Base-by-base conservation (phyloP, 1,140 invertebrate genomes). In the Drosophila obscura region DNA sequence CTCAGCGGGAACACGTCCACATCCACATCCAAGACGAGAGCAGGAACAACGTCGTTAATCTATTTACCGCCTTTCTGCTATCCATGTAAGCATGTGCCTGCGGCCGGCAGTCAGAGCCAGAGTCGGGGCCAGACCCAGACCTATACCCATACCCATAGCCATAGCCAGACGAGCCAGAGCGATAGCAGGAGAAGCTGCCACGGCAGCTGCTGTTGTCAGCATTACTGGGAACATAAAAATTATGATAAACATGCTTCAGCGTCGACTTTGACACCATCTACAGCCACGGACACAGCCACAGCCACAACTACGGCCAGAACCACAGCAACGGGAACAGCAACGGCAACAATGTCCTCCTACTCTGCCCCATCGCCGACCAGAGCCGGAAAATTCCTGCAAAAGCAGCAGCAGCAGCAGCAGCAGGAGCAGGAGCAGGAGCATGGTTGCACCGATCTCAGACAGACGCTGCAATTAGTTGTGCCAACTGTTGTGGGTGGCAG, bases 11-110 rank as follows among this genome's bases (percentile, higher is more conserved):
- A 65, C 62, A 46, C 63, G 67, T 62, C 68, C 61, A 58, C 48
- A 59, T 49, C 65, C 66, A 73, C 77, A 73, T 80, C 73, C 57
- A 85, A 78, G 81, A 77, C 81, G 82, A 85, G 82, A 78, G 66
- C 79, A 72, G 81, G 80, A 75, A 84, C 77, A 78, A 87, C 89
- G 81, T 90, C 90, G 80, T 90, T 91, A 91, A 91, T 83, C 79
- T 91, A 91, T 90, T 91, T 91, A 87, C 81, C 90, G 79, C 90
- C 89, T 89, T 89, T 87, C 80, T 89, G 82, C 81, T 77, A 89
- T 80, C 73, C 90, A 80, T 89, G 89, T 80, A 80, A 84, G 84
- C 85, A 91, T 80, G 87, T 85, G 82, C 82, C 80, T 83, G 77
- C 73, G 80, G 72, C 71, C 62, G 53, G 44, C 26, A 67, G 63